Evolutionary conservation across 2,888 invertebrate species (phyloP), one percentile per base, ranked within the genome.

Genomic region (Eustalomyia histrio): DNA sequence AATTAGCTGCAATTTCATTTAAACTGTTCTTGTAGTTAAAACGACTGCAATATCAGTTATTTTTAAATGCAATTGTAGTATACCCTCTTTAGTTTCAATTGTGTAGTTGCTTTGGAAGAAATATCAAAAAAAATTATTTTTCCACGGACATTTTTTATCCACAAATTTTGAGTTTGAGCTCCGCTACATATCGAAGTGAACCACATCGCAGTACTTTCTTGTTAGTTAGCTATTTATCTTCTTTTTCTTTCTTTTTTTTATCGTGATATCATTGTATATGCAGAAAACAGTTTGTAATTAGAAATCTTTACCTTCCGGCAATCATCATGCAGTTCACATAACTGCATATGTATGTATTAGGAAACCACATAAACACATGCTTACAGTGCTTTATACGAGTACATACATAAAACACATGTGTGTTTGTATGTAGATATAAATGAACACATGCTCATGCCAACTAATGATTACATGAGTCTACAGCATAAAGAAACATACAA

Each of bases 241-340:
- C 61, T 63, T 64, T 57, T 71, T 21, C 35, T 76, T 18, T 58
- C 29, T 29, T 64, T 64, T 29, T 64, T 64, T 69, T 50, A 64
- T 69, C 57, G 52, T 71, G 58, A 71, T 53, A 64, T 71, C 69
- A 69, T 79, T 75, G 75, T 61, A 71, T 65, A 75, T 76, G 75
- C 79, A 78, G 73, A 75, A 80, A 80, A 69, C 75, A 78, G 80
- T 82, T 83, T 83, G 75, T 83, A 82, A 83, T 83, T 83, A 80
- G 83, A 82, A 82, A 82, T 83, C 79, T 68, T 79, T 80, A 73
- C 78, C 80, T 79, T 79, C 74, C 74, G 80, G 82, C 82, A 75
- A 79, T 76, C 80, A 76, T 58, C 71, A 73, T 72, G 72, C 43
- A 73, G 43, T 57, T 72, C 73, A 68, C 57, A 57, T 53, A 47